Conservation (phyloP, 1,140 invertebrate species). For the Drosophila baimaii region DNA sequence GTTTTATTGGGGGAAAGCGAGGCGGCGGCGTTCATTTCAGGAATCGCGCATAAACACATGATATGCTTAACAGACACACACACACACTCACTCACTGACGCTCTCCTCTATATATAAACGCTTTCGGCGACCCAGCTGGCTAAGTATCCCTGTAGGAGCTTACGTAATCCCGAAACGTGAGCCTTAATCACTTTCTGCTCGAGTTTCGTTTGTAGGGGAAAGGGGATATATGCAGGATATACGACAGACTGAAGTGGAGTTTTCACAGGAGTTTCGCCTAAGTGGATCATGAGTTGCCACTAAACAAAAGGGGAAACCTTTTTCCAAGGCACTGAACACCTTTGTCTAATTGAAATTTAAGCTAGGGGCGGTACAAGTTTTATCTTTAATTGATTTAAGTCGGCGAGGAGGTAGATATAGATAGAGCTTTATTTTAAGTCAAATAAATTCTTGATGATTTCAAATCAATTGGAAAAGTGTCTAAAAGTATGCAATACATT, state of each 20-base stretch:
- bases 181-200: constrained; percentile 56
- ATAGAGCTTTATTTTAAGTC: neutral
- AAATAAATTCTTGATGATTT: neutral
- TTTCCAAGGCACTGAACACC: constrained; percentile 18
- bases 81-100: constrained; percentile 8
- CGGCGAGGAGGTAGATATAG: too few relatives aligned
- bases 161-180: constrained; percentile 72
- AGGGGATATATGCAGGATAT: neutral
- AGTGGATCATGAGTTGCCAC: constrained; percentile 34
- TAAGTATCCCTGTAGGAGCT: constrained; percentile 80
- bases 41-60: constrained; percentile 77
- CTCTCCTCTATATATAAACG: constrained; percentile 5
- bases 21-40: constrained; percentile 59
- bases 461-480: neutral
- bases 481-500: neutral
- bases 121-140: constrained; percentile 28
- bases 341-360: constrained; percentile 28
- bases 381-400: constrained; percentile 27
- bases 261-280: constrained; percentile 32
- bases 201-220: neutral
- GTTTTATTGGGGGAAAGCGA: constrained; percentile 3
- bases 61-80: constrained; percentile 60
- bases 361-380: constrained; percentile 2
- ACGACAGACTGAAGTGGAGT: constrained; percentile 35
- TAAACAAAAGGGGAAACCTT: constrained; percentile 9